Base-by-base conservation (phyloP, 2,888 invertebrate species). In the Meiosimyza platycephala region DNA sequence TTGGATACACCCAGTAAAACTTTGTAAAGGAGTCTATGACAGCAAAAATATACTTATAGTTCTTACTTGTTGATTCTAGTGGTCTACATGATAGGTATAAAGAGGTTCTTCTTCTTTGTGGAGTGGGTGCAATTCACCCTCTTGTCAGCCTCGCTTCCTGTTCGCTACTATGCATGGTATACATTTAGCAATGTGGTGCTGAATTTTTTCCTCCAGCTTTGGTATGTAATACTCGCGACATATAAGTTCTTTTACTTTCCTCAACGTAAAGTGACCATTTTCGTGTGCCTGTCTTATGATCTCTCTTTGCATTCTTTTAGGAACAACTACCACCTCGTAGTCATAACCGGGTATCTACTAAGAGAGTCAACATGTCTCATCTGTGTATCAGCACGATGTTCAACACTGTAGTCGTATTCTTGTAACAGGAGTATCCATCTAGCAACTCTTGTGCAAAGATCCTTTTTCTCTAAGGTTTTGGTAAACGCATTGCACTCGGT, bases 41-140 rank as follows among this genome's bases (percentile, higher is more conserved):
- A 22, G 22, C 22, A 22, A 22, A 3, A 87, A 81, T n/a, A 33
- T 78, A 72, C 7, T 73, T 18, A 16, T 67, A 67, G 2, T 16
- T 11, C n/a, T 67, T 57, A 67, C 48, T 47, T 0, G 67, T 67
- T 18, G 47, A 18, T 13, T 55, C 47, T 9, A 67, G 6, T 6
- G 72, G 72, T 74, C 74, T 15, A 72, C 28, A n/a, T 73, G 71
- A 22, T 71, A 73, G 1, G 75, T 76, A 6, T 73, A 54, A 15
- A 73, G 22, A 2, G 75, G 74, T n/a, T 52, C 28, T 1, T 76
- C 76, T 22, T 70, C 71, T 28, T 76, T 76, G 2, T 22, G 22
- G 22, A 22, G 22, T 22, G 22, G 22, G 22, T 2, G 22, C 22
- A 22, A 22, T 22, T 22, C 55, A 15, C 72, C 74, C 72, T 69